These are phyloP conservation scores for Frankliniella fusca DNA, from an alignment of 2,888 invertebrate species.

Conservation along the genomic window DNA sequence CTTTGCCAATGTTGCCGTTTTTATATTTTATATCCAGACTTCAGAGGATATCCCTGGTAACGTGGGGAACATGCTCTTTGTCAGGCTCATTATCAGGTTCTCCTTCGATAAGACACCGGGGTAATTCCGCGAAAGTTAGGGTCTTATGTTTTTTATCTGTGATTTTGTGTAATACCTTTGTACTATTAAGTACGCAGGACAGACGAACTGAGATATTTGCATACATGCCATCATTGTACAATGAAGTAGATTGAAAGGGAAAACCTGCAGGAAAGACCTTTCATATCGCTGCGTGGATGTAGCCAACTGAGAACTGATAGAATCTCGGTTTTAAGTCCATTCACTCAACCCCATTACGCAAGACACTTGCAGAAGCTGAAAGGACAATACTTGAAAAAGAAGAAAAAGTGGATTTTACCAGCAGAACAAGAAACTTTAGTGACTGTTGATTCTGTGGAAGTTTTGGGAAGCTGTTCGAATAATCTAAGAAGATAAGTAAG, in stretches of 20 bases:
- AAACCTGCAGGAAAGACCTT: too few relatives aligned
- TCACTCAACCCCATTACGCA: too few relatives aligned
- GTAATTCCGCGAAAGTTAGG: too few relatives aligned
- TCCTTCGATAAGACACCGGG: too few relatives aligned
- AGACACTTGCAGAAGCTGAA: too few relatives aligned
- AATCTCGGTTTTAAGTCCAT: background rate
- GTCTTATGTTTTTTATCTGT: background rate
- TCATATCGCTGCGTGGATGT: background rate
- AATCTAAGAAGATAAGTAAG: too few relatives aligned
- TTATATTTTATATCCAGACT: background rate
- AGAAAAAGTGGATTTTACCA: too few relatives aligned
- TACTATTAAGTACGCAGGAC: background rate
- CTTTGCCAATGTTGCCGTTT: conserved; percentile 3
- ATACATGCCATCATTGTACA: background rate
- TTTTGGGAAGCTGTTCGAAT: too few relatives aligned
- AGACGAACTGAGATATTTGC: conserved; percentile 22
- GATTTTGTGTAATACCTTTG: background rate
- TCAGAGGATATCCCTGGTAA: background rate
- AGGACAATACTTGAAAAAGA: too few relatives aligned
- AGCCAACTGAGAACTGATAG: background rate
- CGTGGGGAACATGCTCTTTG: background rate
- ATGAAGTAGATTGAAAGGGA: too few relatives aligned
- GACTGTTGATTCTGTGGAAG: too few relatives aligned
- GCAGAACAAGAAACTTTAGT: too few relatives aligned
- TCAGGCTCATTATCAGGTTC: background rate